Evolutionary conservation across 2,113 vertebrate species (phyloP), one percentile per base, ranked within the genome.

Genomic region (Tapirus terrestris): DNA sequence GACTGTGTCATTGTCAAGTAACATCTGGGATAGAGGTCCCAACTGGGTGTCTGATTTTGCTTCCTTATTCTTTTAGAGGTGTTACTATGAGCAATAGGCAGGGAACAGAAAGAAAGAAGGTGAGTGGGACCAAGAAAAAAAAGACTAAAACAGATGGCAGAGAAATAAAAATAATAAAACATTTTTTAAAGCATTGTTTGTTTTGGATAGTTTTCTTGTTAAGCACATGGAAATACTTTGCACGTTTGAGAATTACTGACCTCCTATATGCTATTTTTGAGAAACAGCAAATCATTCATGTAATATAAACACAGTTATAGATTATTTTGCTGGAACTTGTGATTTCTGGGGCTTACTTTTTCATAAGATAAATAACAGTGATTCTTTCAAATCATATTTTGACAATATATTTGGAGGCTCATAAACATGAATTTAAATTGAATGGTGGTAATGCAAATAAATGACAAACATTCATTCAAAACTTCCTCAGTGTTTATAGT

Each of bases 171-270:
- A 98, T 98, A 98, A 96, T 97, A 96, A 96, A 97, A 98, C 94
- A 88, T 53, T 97, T 98, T 93, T 98, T 96, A 97, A 53, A 98
- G 95, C 95, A 94, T 97, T 98, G 95, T 98, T 99, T 99, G 94
- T 98, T 99, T 99, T 98, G 96, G 98, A 98, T 98, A 98, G 98
- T 98, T 98, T 98, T 91, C 94, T 97, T 98, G 95, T 98, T 97
- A 98, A 98, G 97, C 99, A 99, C 98, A 98, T 99, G 98, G 98
- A 99, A 99, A 98, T 99, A 99, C 99, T 99, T 99, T 98, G 88
- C 98, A 98, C 98, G 1, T 98, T 98, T 98, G 98, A 98, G 97
- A 98, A 98, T 98, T 98, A 98, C 96, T 98, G 97, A 98, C 95
- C 98, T 98, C 97, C 98, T 98, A 98, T 91, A 98, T 98, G 96